A percentile compares a stretch with the other conserved stretches of the same genome.
phyloP scores from a whole-genome alignment of 2,113 vertebrate species.

The Lycaon pictus region DNA sequence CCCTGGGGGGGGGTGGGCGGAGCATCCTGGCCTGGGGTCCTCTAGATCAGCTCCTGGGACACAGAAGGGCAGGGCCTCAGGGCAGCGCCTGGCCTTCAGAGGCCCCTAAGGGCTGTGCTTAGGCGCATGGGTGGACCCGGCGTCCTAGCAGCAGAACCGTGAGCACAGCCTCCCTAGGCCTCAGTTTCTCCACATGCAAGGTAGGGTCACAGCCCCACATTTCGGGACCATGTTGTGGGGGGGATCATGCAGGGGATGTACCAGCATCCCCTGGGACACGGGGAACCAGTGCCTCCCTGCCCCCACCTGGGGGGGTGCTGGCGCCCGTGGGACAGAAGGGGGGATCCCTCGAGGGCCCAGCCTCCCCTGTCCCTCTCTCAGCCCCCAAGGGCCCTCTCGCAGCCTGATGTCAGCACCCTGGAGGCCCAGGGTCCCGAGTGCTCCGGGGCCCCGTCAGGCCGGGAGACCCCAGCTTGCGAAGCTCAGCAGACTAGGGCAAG shows the following conservation, averaged over 20 bases:
- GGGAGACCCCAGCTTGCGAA: background rate
- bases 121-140: background rate
- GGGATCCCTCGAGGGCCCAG: too few species aligned
- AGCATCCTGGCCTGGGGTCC: background rate
- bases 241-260: rapidly evolving
- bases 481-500: rapidly evolving
- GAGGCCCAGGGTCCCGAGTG: background rate
- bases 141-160: background rate
- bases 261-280: background rate
- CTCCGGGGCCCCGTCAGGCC: rapidly evolving
- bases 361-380: background rate
- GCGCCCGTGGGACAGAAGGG: too few species aligned
- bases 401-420: background rate
- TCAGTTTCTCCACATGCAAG: background rate
- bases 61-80: background rate
- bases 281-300: background rate
- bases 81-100: rapidly evolving
- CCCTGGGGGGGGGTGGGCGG: rapidly evolving
- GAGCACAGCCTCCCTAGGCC: background rate
- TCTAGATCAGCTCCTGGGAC: background rate
- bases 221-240: background rate
- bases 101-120: rapidly evolving
- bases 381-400: background rate
- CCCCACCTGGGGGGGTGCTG: too few species aligned
- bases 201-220: background rate